Base-by-base conservation (phyloP, 2,797 vertebrate species). In the Hippoglossus hippoglossus region DNA sequence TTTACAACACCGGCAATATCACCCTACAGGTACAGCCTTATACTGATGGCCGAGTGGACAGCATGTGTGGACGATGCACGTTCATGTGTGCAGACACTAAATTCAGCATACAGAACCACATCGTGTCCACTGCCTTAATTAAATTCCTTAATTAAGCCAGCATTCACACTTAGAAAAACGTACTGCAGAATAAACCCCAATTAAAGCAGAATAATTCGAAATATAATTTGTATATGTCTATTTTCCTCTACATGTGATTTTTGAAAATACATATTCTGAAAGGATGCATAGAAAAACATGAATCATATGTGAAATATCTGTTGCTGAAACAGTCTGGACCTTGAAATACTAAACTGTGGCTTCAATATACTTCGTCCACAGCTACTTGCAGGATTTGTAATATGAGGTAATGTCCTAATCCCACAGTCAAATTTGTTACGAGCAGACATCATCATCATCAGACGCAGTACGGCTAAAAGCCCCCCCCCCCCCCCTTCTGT, bases 341-440 rank as follows among this genome's bases (percentile, higher is more conserved):
- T 80, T 81, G 53, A 75, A 4, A 6, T 16, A 31, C 52, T 64
- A 50, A 72, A 77, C 12, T 53, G 63, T 75, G 73, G 62, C 63
- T 79, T 71, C 10, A 46, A 24, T 31, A 69, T 67, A 68, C 36
- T 56, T 59, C 53, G 56, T 50, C 54, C 18, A 36, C 70, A 60
- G 18, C 73, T 67, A 71, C 63, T 69, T 58, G 34, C 39, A 68
- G 65, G 70, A 53, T 82, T 73, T 79, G 63, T 52, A 71, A 67
- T 24, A 46, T 70, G 63, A 83, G 15, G 36, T 68, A 66, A 72
- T 2, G 5, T 66, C 76, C 9, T 79, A 79, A 87, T 63, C 72
- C 63, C 70, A 28, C 79, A 83, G 66, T 79, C 71, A 77, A 64
- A 84, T 77, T 52, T 82, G 58, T 73, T 73, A 63, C 60, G 61